Conservation (phyloP, 1,140 invertebrate genomes). For the Triops cancriformis region DNA sequence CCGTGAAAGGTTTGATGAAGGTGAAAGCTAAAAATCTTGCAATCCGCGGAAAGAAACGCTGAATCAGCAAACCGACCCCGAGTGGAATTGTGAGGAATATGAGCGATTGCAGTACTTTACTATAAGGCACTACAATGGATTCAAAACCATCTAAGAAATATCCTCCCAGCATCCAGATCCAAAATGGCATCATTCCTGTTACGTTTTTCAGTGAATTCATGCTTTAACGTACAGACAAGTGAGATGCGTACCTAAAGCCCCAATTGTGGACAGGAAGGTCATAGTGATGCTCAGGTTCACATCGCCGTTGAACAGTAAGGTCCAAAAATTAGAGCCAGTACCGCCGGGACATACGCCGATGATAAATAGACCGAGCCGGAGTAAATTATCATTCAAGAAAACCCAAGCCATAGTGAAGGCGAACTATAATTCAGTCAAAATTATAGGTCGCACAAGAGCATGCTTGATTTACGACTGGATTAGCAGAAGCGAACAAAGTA, state of each 20-base stretch:
- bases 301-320: slow-evolving; percentile 75
- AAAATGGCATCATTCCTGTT: slow-evolving; percentile 85
- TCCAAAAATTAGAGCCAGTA: slow-evolving; percentile 91
- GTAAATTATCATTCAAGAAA: slow-evolving; percentile 31
- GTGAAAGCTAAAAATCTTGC: slow-evolving; percentile 56
- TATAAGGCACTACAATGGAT: slow-evolving; percentile 67
- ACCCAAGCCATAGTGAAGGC: slow-evolving; percentile 23
- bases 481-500: background rate
- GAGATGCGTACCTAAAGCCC: slow-evolving; percentile 59
- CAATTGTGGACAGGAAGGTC: slow-evolving; percentile 78
- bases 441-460: too few relatives aligned
- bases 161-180: slow-evolving; percentile 80
- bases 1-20: slow-evolving; percentile 77
- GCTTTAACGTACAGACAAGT: background rate
- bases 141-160: slow-evolving; percentile 61
- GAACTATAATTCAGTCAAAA: slow-evolving; percentile 22
- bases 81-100: slow-evolving; percentile 71
- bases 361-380: slow-evolving; percentile 82
- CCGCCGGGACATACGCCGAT: slow-evolving; percentile 83
- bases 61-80: slow-evolving; percentile 65
- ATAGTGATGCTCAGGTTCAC: slow-evolving; percentile 82
- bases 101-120: slow-evolving; percentile 64
- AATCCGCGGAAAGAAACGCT: slow-evolving; percentile 55
- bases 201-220: slow-evolving; percentile 30
- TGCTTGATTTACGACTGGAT: background rate